These are phyloP conservation scores for Craterocephalus amniculus DNA, from an alignment of 2,797 vertebrate genomes.

Conservation along the genomic window DNA sequence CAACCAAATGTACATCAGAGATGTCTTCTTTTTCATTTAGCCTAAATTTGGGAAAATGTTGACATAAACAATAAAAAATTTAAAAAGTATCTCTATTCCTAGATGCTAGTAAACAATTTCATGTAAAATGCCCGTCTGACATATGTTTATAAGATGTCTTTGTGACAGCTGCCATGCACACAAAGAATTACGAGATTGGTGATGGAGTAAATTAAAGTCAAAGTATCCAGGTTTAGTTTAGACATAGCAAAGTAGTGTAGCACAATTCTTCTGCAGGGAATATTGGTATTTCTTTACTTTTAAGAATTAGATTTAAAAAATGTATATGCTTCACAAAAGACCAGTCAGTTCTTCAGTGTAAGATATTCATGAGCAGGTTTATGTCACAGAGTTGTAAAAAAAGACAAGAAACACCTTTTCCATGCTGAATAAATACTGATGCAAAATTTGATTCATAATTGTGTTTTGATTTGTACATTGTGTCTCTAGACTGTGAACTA, in stretches of 20 bases:
- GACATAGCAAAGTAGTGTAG: no score
- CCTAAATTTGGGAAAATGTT: background rate
- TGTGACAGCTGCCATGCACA: background rate
- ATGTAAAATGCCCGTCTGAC: background rate
- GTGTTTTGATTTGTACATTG: constrained; percentile 36
- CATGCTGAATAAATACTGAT: constrained; percentile 6
- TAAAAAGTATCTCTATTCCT: background rate
- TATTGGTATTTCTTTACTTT: background rate
- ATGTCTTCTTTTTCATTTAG: constrained; percentile 7
- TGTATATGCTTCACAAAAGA: background rate
- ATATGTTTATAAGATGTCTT: background rate
- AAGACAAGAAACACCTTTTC: constrained; percentile 37
- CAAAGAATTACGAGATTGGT: background rate
- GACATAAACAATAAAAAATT: background rate
- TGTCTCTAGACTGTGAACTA: constrained; percentile 27
- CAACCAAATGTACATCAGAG: constrained; percentile 56
- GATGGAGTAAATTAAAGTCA: background rate
- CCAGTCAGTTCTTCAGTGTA: constrained; percentile 10
- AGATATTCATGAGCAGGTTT: background rate
- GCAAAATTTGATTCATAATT: constrained; percentile 34
- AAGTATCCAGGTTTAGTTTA: background rate
- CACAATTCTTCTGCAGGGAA: background rate
- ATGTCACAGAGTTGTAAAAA: constrained; percentile 17
- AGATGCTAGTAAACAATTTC: background rate
- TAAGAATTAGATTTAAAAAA: background rate